A percentile compares a stretch with the other conserved stretches of the same genome.
These are phyloP conservation scores for Syrrhaptes paradoxus DNA, from an alignment of 2,113 vertebrate species.

Conservation along the genomic window DNA sequence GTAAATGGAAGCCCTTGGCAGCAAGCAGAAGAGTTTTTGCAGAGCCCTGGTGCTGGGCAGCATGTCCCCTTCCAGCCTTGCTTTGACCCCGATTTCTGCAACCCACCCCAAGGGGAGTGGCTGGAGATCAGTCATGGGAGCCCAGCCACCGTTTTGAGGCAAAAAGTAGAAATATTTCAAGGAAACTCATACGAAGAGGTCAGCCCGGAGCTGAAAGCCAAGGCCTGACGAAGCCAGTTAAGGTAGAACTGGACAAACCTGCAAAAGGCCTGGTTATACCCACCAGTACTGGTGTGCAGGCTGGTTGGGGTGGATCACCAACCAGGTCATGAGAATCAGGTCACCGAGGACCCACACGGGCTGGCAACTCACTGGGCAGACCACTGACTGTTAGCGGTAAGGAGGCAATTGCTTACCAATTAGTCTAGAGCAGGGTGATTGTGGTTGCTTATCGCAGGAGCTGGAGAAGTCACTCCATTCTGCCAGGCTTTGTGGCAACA, in stretches of 20 bases:
- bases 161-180: neutral
- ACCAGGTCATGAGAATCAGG: constrained; percentile 41
- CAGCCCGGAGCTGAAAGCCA: neutral
- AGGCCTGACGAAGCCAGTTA: neutral
- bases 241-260: constrained; percentile 23
- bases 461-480: neutral
- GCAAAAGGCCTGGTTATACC: neutral
- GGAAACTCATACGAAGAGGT: neutral
- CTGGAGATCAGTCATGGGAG: neutral
- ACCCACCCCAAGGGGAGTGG: neutral
- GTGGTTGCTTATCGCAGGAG: accelerated
- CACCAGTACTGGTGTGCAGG: neutral
- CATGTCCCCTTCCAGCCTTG: neutral
- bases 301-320: neutral
- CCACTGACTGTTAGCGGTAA: neutral
- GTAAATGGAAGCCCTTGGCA: neutral
- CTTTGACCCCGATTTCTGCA: neutral
- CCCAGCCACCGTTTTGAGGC: neutral
- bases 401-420: neutral
- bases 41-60: neutral
- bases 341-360: neutral
- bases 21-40: neutral
- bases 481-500: neutral
- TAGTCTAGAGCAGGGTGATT: accelerated
- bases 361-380: neutral